A percentile compares a stretch with the other conserved stretches of the same genome.
phyloP scores from a whole-genome alignment of 92 coral and sea anemone genomes.

The Porites cylindrica region DNA sequence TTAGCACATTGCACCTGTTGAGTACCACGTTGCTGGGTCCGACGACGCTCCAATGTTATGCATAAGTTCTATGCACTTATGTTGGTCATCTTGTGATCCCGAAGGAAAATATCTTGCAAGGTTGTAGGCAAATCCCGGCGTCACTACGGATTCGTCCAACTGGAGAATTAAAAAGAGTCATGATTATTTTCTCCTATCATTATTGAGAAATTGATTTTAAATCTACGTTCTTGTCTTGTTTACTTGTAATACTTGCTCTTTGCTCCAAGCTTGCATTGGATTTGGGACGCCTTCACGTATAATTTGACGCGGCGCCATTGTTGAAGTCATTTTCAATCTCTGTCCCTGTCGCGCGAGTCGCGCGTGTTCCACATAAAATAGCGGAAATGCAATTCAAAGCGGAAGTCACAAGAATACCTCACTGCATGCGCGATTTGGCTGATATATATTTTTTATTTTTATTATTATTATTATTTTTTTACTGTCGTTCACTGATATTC shows the following conservation, averaged over 20 bases:
- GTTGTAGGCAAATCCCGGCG: conserved; percentile 86
- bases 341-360: conserved; percentile 5
- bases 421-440: too few relatives aligned
- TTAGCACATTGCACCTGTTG: conserved; percentile 63
- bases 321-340: conserved; percentile 78
- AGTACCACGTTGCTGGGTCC: conserved; percentile 86
- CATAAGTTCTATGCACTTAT: conserved; percentile 77
- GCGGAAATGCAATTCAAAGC: conserved; percentile 16
- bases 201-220: not conserved
- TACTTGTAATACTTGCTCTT: conserved; percentile 67
- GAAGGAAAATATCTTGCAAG: conserved; percentile 83
- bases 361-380: not conserved
- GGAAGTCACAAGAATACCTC: conserved; percentile 9
- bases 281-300: conserved; percentile 41
- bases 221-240: not conserved
- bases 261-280: conserved; percentile 81
- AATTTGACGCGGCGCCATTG: conserved; percentile 87
- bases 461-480: too few relatives aligned
- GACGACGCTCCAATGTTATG: conserved; percentile 77
- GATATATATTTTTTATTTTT: too few relatives aligned
- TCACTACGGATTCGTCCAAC: conserved; percentile 74
- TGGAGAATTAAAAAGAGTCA: conserved; percentile 34
- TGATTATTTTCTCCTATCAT: not conserved
- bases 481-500: too few relatives aligned
- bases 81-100: conserved; percentile 64